A percentile compares a stretch with the other conserved stretches of the same genome.
Evolutionary conservation across 2,888 invertebrate species (phyloP).

Genomic region (Xanthorhoe spadicearia): DNA sequence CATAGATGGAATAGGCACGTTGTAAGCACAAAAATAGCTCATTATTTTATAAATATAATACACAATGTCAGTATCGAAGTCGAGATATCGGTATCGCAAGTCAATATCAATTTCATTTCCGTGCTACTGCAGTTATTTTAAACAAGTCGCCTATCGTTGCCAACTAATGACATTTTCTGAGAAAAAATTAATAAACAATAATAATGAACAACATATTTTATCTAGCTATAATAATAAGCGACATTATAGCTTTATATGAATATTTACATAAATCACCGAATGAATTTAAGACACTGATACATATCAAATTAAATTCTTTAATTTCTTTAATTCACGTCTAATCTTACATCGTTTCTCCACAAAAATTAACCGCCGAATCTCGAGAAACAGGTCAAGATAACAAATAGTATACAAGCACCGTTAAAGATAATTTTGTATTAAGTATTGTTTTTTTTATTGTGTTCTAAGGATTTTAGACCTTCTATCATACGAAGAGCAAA

Average conservation of each 20-base stretch:
- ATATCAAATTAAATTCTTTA: constrained; percentile 50
- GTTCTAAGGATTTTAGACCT: neutral
- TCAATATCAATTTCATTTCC: constrained; percentile 22
- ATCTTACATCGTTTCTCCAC: constrained; percentile 55
- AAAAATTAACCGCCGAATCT: constrained; percentile 49
- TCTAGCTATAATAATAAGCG: constrained; percentile 30
- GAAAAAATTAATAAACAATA: constrained; percentile 12
- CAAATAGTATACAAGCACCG: constrained; percentile 15
- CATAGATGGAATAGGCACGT: too few relatives aligned
- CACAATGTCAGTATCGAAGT: constrained; percentile 1
- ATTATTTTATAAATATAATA: constrained; percentile 12
- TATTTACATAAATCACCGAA: constrained; percentile 37
- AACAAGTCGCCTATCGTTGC: constrained; percentile 18
- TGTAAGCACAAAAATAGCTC: neutral
- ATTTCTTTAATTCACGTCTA: constrained; percentile 57
- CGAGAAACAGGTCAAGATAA: constrained; percentile 34
- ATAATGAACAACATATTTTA: constrained; percentile 26
- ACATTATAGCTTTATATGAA: constrained; percentile 31
- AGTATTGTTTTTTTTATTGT: neutral
- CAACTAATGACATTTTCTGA: constrained; percentile 20
- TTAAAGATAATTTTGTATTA: neutral
- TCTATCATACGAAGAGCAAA: neutral
- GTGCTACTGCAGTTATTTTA: constrained; percentile 9
- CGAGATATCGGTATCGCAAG: constrained; percentile 19
- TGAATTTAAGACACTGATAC: constrained; percentile 48